A percentile compares a stretch with the other conserved stretches of the same genome.
Conservation (phyloP, 2,888 invertebrate species). For the Pseudococcus viburni region DNA sequence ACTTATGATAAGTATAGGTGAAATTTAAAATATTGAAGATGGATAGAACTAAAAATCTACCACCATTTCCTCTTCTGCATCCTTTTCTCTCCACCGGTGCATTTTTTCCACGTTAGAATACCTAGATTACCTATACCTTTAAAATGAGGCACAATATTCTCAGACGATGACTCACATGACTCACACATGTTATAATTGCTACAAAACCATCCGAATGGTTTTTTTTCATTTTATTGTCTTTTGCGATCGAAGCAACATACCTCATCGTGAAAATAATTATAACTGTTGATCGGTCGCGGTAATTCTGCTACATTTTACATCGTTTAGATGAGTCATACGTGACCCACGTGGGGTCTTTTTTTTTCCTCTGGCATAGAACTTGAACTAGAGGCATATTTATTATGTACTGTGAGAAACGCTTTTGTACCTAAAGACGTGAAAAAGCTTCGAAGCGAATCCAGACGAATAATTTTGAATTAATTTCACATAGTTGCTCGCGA, state of each 20-base stretch:
- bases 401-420: not conserved
- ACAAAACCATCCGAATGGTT: not conserved
- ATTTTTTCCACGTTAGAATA: too few relatives aligned
- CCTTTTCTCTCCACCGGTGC: too few relatives aligned
- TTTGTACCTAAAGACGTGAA: not conserved
- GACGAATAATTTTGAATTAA: constrained; percentile 40
- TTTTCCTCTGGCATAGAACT: not conserved
- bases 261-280: not conserved
- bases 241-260: not conserved
- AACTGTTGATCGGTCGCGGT: not conserved
- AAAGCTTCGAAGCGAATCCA: constrained; percentile 37
- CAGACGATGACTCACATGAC: not conserved
- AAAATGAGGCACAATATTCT: not conserved
- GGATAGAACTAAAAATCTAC: too few relatives aligned
- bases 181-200: not conserved
- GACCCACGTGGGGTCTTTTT: constrained; percentile 23
- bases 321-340: not conserved
- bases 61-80: too few relatives aligned
- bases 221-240: not conserved
- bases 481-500: not conserved
- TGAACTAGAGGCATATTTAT: not conserved
- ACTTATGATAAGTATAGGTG: too few relatives aligned
- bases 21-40: too few relatives aligned
- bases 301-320: constrained; percentile 2
- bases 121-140: too few relatives aligned